These are phyloP conservation scores for Ptilodon capucinus DNA, from an alignment of 2,888 invertebrate genomes.

Conservation along the genomic window DNA sequence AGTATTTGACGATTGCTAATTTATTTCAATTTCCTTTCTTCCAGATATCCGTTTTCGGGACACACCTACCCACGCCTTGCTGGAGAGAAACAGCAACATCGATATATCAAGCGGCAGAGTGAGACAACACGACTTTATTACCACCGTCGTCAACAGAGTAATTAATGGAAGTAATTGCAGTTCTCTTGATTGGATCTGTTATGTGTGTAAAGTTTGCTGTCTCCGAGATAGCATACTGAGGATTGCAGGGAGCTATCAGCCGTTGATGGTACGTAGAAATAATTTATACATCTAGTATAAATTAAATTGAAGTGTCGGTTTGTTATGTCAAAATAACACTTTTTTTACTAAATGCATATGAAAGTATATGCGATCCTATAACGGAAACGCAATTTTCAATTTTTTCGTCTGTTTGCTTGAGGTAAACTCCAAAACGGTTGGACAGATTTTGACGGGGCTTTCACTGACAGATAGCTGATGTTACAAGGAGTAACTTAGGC, in stretches of 20 bases:
- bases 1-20: neutral
- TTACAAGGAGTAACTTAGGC: too few species aligned
- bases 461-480: too few species aligned
- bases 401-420: too few species aligned
- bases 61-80: constrained; percentile 2
- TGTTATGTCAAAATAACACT: too few species aligned
- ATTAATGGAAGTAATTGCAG: constrained; percentile 36
- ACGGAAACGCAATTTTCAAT: too few species aligned
- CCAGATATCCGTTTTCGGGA: constrained; percentile 12
- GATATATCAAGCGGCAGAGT: constrained; percentile 9
- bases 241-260: constrained; percentile 24
- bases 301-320: too few species aligned
- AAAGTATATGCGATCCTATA: too few species aligned
- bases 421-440: too few species aligned
- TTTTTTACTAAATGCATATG: too few species aligned
- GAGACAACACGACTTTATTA: constrained; percentile 19
- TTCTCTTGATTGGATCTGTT: constrained; percentile 16
- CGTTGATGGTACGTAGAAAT: constrained; percentile 45
- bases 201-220: constrained; percentile 29
- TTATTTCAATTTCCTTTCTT: constrained; percentile 12
- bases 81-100: constrained; percentile 14
- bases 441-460: too few species aligned
- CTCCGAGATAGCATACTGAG: constrained; percentile 25
- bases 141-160: constrained; percentile 7
- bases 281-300: too few species aligned